A percentile compares a stretch with the other conserved stretches of the same genome.
Conservation (phyloP, 2,888 invertebrate species). For the Danaus chrysippus region DNA sequence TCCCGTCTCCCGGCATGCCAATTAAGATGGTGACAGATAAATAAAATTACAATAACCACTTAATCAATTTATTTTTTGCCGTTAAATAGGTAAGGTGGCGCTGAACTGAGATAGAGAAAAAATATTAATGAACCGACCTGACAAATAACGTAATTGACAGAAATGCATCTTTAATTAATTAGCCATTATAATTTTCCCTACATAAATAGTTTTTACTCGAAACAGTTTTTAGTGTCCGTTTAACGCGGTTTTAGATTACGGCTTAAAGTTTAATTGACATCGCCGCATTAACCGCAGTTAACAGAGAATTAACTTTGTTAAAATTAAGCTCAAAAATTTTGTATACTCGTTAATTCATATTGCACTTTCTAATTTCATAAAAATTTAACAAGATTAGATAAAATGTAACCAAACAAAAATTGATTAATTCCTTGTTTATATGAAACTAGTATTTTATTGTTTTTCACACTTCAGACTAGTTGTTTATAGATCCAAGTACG, state of each 20-base stretch:
- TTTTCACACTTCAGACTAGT: too few species aligned
- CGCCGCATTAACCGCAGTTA: constrained; percentile 14
- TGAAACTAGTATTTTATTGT: too few species aligned
- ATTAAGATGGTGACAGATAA: constrained; percentile 17
- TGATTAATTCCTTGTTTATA: too few species aligned
- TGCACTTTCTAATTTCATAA: too few species aligned
- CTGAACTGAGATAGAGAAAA: background rate
- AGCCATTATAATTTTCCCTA: too few species aligned
- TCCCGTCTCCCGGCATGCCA: background rate
- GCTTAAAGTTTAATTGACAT: constrained; percentile 17
- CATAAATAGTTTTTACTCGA: background rate
- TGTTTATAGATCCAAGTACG: constrained; percentile 43
- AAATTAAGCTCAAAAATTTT: too few species aligned
- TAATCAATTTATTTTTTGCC: constrained; percentile 6
- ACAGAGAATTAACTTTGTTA: background rate
- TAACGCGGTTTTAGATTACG: constrained; percentile 16
- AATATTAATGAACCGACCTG: background rate
- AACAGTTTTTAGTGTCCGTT: background rate
- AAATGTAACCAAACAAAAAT: too few species aligned
- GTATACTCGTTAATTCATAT: too few species aligned
- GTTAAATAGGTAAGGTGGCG: background rate
- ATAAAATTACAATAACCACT: constrained; percentile 18
- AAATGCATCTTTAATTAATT: constrained; percentile 8
- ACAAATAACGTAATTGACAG: constrained; percentile 6
- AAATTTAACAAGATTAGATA: too few species aligned